A percentile compares a stretch with the other conserved stretches of the same genome.
Conservation (phyloP, 2,888 invertebrate genomes). For the Rhorus exstirpatorius region DNA sequence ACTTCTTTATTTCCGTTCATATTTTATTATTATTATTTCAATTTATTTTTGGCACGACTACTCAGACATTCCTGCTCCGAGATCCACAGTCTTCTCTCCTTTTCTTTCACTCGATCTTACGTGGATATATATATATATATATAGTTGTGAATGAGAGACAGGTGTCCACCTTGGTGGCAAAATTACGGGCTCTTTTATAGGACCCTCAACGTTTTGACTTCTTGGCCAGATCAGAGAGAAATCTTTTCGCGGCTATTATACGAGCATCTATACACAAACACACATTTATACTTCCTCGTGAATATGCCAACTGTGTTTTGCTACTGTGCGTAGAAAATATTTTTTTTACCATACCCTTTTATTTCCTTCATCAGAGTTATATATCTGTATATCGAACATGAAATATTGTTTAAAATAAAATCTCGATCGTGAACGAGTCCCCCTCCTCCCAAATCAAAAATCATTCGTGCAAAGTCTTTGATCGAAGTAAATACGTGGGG, state of each 20-base stretch:
- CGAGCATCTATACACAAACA: constrained; percentile 1
- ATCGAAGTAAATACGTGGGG: too few relatives aligned
- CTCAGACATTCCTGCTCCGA: constrained; percentile 55
- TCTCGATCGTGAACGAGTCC: too few relatives aligned
- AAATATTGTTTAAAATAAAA: too few relatives aligned
- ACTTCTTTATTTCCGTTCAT: constrained; percentile 45
- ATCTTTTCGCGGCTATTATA: neutral
- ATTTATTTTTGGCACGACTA: constrained; percentile 58
- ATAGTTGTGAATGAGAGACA: constrained; percentile 7
- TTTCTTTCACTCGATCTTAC: neutral
- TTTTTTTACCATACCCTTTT: neutral
- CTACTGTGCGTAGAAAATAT: constrained; percentile 37
- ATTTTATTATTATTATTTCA: constrained; percentile 19
- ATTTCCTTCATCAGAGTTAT: neutral
- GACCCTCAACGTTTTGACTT: constrained; percentile 6
- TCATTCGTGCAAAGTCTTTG: too few relatives aligned
- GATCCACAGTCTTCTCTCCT: constrained; percentile 20
- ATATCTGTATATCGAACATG: neutral
- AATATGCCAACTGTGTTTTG: constrained; percentile 24
- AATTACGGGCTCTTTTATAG: constrained; percentile 34
- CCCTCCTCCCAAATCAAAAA: too few relatives aligned
- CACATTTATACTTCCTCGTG: neutral
- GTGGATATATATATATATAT: neutral
- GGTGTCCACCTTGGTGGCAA: constrained; percentile 42
- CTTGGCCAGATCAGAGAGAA: constrained; percentile 18